phyloP scores from a whole-genome alignment of 1,140 invertebrate genomes.

The Drosophila pseudoobscura region DNA sequence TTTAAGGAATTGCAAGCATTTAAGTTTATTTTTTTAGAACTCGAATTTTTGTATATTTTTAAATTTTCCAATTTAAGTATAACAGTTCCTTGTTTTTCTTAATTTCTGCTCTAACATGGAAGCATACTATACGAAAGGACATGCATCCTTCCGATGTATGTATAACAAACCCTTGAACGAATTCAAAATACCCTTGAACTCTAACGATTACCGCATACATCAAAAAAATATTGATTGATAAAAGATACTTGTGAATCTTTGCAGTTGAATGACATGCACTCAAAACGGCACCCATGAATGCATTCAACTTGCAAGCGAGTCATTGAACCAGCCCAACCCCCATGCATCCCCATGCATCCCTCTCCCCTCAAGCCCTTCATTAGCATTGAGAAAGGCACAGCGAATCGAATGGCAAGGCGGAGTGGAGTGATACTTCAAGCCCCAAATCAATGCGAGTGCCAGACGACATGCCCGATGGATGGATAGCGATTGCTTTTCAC shows the following conservation, averaged over 20 bases:
- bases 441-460: slow-evolving; percentile 15
- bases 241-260: neutral
- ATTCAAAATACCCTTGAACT: neutral
- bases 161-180: neutral
- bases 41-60: no score
- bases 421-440: neutral
- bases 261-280: slow-evolving; percentile 1
- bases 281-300: neutral
- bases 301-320: neutral
- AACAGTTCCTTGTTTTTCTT: no score
- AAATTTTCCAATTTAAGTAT: no score
- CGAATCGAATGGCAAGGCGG: no score
- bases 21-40: no score
- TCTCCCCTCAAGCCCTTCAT: slow-evolving; percentile 13
- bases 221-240: neutral
- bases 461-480: neutral
- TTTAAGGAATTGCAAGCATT: no score
- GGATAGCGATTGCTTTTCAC: slow-evolving; percentile 16
- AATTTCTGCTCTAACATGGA: neutral
- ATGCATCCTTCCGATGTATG: neutral
- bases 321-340: neutral
- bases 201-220: neutral
- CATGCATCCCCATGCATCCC: neutral
- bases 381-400: slow-evolving; percentile 9
- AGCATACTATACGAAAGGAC: neutral